These are phyloP conservation scores for Melanotaenia nigrans DNA, from an alignment of 2,797 vertebrate genomes.

Conservation along the genomic window DNA sequence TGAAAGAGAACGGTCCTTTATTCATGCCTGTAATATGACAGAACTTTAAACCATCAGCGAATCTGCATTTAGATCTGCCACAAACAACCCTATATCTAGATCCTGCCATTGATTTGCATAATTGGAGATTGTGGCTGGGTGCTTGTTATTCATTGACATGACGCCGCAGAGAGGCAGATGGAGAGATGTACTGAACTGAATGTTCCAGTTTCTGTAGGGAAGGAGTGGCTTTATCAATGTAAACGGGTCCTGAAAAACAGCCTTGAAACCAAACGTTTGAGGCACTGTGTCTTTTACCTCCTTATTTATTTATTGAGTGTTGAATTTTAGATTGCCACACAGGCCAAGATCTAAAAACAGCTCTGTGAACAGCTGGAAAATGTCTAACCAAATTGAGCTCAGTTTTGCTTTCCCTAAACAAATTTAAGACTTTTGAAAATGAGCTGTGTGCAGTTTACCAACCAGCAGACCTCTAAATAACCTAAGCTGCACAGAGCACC, in stretches of 20 bases:
- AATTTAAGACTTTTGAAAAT: slow-evolving; percentile 49
- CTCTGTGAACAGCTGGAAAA: slow-evolving; percentile 35
- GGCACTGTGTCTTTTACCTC: neutral
- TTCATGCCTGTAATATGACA: slow-evolving; percentile 57
- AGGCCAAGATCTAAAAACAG: slow-evolving; percentile 2
- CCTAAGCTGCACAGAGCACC: slow-evolving; percentile 60
- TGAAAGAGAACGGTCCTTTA: slow-evolving; percentile 41
- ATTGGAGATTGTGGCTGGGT: slow-evolving; percentile 73
- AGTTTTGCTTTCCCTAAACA: slow-evolving; percentile 36
- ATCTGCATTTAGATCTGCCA: slow-evolving; percentile 72
- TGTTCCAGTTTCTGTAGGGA: slow-evolving; percentile 65
- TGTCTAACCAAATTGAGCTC: slow-evolving; percentile 44
- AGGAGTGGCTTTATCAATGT: slow-evolving; percentile 24
- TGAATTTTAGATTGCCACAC: slow-evolving; percentile 42
- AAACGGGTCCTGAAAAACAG: slow-evolving; percentile 25
- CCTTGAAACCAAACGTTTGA: slow-evolving; percentile 14
- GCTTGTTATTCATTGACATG: slow-evolving; percentile 77
- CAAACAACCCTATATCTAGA: slow-evolving; percentile 67
- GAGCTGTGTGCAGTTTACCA: slow-evolving; percentile 42
- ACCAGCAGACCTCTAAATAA: slow-evolving; percentile 69
- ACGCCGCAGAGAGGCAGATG: slow-evolving; percentile 66
- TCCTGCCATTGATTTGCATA: slow-evolving; percentile 69
- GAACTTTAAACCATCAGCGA: slow-evolving; percentile 61
- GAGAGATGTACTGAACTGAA: slow-evolving; percentile 70
- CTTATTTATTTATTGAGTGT: slow-evolving; percentile 8